Evolutionary conservation across 2,888 invertebrate species (phyloP).

Genomic region (Mythimna lalbum): DNA sequence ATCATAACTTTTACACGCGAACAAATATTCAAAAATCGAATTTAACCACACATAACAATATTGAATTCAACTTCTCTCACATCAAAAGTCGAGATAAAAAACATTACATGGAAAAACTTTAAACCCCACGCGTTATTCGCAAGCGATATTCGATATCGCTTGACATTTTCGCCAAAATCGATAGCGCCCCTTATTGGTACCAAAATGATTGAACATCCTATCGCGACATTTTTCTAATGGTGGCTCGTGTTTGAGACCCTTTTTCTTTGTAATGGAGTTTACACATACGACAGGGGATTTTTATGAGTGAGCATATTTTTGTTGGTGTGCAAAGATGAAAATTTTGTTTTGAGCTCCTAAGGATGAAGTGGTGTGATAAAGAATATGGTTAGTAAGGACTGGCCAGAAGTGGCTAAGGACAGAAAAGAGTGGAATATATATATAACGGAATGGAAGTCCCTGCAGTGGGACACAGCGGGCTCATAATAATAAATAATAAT

Average conservation of each 20-base stretch:
- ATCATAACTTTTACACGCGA: background rate
- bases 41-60: conserved; percentile 16
- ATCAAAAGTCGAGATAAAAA: conserved; percentile 45
- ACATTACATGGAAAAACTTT: conserved; percentile 57
- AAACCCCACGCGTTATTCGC: conserved; percentile 72
- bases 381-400: too few species aligned
- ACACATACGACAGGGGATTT: conserved; percentile 68
- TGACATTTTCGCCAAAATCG: conserved; percentile 90
- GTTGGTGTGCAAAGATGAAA: conserved; percentile 19
- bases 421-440: too few species aligned
- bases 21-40: background rate
- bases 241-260: conserved; percentile 88
- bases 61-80: background rate
- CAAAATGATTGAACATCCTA: conserved; percentile 91
- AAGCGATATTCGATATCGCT: conserved; percentile 83
- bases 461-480: too few species aligned
- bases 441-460: too few species aligned
- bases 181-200: conserved; percentile 90
- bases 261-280: conserved; percentile 82
- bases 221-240: conserved; percentile 91
- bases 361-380: too few species aligned
- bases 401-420: too few species aligned
- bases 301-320: conserved; percentile 50
- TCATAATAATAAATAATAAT: too few species aligned
- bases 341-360: background rate